A percentile compares a stretch with the other conserved stretches of the same genome.
Evolutionary conservation across 2,797 vertebrate genomes (phyloP).

Genomic region (Numenius phaeopus): DNA sequence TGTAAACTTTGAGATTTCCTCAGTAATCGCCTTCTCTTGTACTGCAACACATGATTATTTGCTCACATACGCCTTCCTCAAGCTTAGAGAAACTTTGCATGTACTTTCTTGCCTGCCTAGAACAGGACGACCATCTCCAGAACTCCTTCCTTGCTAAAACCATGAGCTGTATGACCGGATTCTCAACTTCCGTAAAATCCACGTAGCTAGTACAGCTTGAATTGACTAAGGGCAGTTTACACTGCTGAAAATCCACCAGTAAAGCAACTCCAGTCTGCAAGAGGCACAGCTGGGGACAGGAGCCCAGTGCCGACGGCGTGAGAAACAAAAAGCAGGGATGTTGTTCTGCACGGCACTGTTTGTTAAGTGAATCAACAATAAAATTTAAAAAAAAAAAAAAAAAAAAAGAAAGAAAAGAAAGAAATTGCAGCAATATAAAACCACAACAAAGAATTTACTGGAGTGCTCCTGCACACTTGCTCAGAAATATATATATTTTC

Average conservation of each 20-base stretch:
- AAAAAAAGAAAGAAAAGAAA: no score
- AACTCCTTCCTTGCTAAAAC: neutral
- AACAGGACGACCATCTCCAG: neutral
- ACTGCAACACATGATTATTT: neutral
- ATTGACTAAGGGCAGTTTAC: neutral
- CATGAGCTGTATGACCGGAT: neutral
- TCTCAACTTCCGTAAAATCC: neutral
- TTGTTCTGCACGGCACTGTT: neutral
- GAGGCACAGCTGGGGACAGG: neutral
- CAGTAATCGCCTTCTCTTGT: neutral
- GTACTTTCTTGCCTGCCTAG: neutral
- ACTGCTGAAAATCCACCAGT: neutral
- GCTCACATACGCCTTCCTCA: neutral
- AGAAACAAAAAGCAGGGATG: slow-evolving; percentile 6
- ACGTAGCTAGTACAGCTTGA: neutral
- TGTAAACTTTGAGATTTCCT: slow-evolving; percentile 30
- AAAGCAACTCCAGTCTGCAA: neutral
- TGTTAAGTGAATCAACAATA: neutral
- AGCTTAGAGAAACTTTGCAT: neutral
- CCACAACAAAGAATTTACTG: neutral
- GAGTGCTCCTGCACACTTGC: neutral
- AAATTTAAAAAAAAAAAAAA: neutral
- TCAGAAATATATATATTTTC: neutral
- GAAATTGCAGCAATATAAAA: neutral
- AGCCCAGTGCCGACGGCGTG: neutral